Evolutionary conservation across 2,797 vertebrate species (phyloP), one percentile per base, ranked within the genome.

Genomic region (Ciconia nigra): DNA sequence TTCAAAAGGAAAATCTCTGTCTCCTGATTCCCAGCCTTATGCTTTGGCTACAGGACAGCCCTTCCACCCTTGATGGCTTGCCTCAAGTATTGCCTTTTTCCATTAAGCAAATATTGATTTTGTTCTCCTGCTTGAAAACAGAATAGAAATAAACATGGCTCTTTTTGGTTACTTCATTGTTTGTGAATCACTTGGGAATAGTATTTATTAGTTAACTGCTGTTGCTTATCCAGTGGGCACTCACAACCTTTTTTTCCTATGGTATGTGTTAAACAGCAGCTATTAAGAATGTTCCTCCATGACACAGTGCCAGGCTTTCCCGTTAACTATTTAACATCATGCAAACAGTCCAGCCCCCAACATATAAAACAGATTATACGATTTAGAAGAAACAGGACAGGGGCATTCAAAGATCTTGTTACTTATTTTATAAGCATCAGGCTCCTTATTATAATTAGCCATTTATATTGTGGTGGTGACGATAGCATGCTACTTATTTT

Each of bases 61-160:
- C 78, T 96, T 96, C 81, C 22, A 37, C 92, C 49, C 62, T 89
- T 84, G 78, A 84, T 90, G 74, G 41, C 31, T 58, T 90, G 44
- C 46, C 87, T 96, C 51, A 93, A 89, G 35, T 91, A 87, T 73
- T 98, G 87, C 82, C 37, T 94, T 97, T 97, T 97, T 94, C 95
- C 96, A 97, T 97, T 97, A 97, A 96, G 94, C 51, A 94, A 97
- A 97, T 97, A 98, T 97, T 93, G 97, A 97, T 98, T 97, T 97
- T 87, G 28, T 89, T 87, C 77, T 41, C 31, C 51, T 93, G 74
- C 79, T 93, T 94, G 90, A 93, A 93, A 96, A 89, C 69, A 79
- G 89, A 92, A 91, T 93, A 83, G 90, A 96, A 95, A 96, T 96
- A 96, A 96, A 95, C 83, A 58, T 67, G 66, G 44, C 55, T 93